Evolutionary conservation across 2,888 invertebrate species (phyloP).

Genomic region (Mythimna pallens): DNA sequence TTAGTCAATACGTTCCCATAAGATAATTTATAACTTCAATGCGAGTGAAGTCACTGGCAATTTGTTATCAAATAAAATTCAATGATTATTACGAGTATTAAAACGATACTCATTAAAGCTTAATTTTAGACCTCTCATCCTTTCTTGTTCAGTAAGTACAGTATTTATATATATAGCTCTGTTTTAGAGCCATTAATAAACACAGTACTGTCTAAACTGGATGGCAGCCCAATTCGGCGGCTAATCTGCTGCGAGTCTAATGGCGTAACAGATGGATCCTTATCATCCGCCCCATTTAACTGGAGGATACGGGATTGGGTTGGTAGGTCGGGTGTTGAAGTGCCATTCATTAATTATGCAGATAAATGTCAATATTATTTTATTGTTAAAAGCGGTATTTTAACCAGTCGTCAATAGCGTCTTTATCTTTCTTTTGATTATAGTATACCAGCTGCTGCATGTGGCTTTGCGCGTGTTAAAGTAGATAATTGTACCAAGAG

Average conservation of each 20-base stretch:
- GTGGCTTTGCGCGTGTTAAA: no score
- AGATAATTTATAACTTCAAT: neutral
- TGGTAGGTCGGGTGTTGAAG: slow-evolving; percentile 17
- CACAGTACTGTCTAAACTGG: slow-evolving; percentile 8
- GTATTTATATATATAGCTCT: slow-evolving; percentile 10
- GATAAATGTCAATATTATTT: neutral
- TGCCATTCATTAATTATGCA: slow-evolving; percentile 21
- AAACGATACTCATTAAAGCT: neutral
- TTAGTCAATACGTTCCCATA: neutral
- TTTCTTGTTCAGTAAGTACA: neutral
- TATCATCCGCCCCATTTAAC: slow-evolving; percentile 43
- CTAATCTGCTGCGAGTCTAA: slow-evolving; percentile 35
- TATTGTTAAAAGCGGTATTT: neutral
- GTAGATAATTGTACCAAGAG: no score
- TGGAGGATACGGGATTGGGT: slow-evolving; percentile 11
- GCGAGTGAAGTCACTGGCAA: neutral
- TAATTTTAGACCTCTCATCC: neutral
- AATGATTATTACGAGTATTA: neutral
- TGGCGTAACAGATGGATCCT: slow-evolving; percentile 37
- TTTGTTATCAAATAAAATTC: neutral
- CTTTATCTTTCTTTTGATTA: neutral
- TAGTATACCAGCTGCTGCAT: no score
- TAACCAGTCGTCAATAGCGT: neutral
- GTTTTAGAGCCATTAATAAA: slow-evolving; percentile 29
- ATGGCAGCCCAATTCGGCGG: slow-evolving; percentile 13